Evolutionary conservation across 1,140 invertebrate genomes (phyloP), one percentile per base, ranked within the genome.

Genomic region (Hylaeus volcanicus): DNA sequence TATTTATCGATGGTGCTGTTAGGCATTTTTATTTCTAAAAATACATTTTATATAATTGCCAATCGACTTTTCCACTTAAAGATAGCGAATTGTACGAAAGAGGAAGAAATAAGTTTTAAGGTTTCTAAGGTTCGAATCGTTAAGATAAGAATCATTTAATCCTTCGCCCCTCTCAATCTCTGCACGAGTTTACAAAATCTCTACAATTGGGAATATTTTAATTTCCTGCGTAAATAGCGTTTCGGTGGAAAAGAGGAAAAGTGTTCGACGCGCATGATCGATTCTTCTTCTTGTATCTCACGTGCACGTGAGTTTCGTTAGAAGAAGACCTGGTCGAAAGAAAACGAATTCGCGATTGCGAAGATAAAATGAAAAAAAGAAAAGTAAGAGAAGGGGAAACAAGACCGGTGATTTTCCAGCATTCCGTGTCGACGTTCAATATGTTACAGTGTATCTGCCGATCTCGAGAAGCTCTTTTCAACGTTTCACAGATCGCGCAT

Each of bases 391-490:
- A n/a, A 65, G 64, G 64, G 3, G 53, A 14, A 41, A 79, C 58
- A 79, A 74, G 55, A 82, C 71, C 43, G 71, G 68, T 83, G 66
- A 56, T 89, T 88, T 88, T 78, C 60, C 72, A 69, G 81, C 82
- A 87, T 87, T 88, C 84, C 85, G 81, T 71, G 72, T 63, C 74
- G 79, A 89, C 86, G 89, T 84, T 89, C 81, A 86, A 82, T 89
- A 87, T 90, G 84, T 89, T 91, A 88, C 88, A 92, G 74, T 81
- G 79, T 83, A 88, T 88, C 84, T 89, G 86, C 81, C 86, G 89
- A 81, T 89, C 87, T 84, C 85, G 81, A 79, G 79, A 83, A 88
- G 81, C 82, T 84, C 75, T 65, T 74, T 75, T 15, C 37, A 48
- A 8, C 68, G 70, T 55, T 26, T 1, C 56, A 43, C 12, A 12